Percentiles rank a stretch among this genome's conserved stretches.
Evolutionary conservation across 2,888 invertebrate genomes (phyloP).

Genomic region (Arctia plantaginis): DNA sequence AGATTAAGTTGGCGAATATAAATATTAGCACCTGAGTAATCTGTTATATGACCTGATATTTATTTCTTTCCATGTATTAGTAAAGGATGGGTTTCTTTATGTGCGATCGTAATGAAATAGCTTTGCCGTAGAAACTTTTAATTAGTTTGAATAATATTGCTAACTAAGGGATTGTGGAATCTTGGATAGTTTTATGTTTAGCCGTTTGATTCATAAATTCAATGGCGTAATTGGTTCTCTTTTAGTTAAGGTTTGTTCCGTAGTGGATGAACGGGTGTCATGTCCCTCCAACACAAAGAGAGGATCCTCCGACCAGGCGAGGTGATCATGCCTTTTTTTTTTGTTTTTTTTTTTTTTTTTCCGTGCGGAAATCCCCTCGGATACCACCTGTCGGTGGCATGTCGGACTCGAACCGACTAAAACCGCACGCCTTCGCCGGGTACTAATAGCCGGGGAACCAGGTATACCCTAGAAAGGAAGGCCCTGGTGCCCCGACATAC

Average conservation of each 20-base stretch:
- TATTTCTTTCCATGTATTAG: slow-evolving; percentile 56
- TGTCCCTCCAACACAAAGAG: too few relatives aligned
- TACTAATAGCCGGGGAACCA: too few relatives aligned
- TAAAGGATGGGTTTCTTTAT: slow-evolving; percentile 34
- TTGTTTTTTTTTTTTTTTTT: too few relatives aligned
- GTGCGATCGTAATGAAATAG: slow-evolving; percentile 40
- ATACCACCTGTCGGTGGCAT: too few relatives aligned
- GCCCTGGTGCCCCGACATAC: too few relatives aligned
- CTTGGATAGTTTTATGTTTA: slow-evolving; percentile 15
- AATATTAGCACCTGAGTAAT: slow-evolving; percentile 60
- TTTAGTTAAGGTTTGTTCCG: background rate
- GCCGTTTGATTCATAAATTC: slow-evolving; percentile 10
- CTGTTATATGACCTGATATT: slow-evolving; percentile 55
- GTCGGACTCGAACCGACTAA: too few relatives aligned
- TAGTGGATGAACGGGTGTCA: too few relatives aligned
- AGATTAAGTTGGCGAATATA: slow-evolving; percentile 38
- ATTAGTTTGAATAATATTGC: slow-evolving; percentile 36
- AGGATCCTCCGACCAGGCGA: too few relatives aligned
- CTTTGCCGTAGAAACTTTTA: slow-evolving; percentile 42
- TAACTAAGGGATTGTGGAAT: slow-evolving; percentile 10
- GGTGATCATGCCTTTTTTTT: too few relatives aligned
- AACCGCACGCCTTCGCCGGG: too few relatives aligned
- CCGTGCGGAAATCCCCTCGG: too few relatives aligned
- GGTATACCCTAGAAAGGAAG: too few relatives aligned
- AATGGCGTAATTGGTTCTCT: slow-evolving; percentile 35